Base-by-base conservation (phyloP, 2,797 vertebrate genomes). In the Varecia variegata region DNA sequence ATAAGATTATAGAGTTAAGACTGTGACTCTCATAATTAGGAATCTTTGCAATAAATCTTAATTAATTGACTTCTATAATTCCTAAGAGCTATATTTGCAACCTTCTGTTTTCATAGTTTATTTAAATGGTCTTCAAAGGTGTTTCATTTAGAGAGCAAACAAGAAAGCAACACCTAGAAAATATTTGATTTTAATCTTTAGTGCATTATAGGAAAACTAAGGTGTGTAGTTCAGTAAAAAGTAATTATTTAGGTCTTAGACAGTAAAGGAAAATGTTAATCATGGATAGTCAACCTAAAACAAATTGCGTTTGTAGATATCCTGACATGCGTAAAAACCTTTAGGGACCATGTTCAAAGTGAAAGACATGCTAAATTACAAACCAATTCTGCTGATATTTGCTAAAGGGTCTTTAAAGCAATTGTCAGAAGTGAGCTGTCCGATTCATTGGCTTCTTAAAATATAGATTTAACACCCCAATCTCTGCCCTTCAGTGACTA, bases 321-420 rank as follows among this genome's bases (percentile, higher is more conserved):
- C 80, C 43, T 97, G 96, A 96, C 92, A 97, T 93, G 76, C 88
- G 70, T 11, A 68, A 80, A 97, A 98, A 97, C 83, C 93, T 98
- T 97, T 95, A 96, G 94, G 88, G 93, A 97, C 20, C 7, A 4
- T 95, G 89, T 98, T 98, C 84, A 98, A 93, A 98, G 93, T 96
- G 79, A 98, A 98, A 97, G 95, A 95, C 94, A 86, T 73, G 70
- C 88, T 97, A 98, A 98, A 98, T 98, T 97, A 96, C 90, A 98
- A 97, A 96, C 74, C 84, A 95, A 35, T 98, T 98, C 92, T 98
- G 93, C 82, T 98, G 95, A 96, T 97, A 93, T 96, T 98, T 97
- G 91, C 97, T 98, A 80, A 88, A 71, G 79, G 82, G 40, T 96
- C 90, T 98, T 97, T 97, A 97, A 97, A 97, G 95, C 77, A 97